Percentiles rank a stretch among this genome's conserved stretches.
Conservation (phyloP, 2,113 vertebrate genomes). For the Proteles cristata region DNA sequence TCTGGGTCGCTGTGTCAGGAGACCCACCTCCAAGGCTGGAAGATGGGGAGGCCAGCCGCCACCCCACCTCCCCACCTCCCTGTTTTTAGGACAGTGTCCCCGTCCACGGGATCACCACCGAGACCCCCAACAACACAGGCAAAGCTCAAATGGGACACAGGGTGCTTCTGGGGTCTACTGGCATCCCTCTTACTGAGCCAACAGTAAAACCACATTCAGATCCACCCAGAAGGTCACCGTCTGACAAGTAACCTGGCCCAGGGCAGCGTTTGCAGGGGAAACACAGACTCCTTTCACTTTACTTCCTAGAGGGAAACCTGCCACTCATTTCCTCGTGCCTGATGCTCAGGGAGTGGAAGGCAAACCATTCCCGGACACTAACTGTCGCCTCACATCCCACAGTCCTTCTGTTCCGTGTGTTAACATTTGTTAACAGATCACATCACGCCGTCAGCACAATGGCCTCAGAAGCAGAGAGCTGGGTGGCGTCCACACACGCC, state of each 20-base stretch:
- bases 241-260: neutral
- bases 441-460: too few species aligned
- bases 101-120: neutral
- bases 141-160: neutral
- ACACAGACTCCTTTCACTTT: neutral
- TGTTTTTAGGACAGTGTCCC: neutral
- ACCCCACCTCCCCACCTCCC: neutral
- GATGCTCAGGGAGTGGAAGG: neutral
- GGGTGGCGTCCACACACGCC: neutral
- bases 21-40: neutral
- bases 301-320: neutral
- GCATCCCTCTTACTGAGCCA: neutral
- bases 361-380: neutral
- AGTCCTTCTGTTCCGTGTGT: neutral
- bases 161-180: neutral
- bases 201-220: neutral
- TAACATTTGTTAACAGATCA: neutral
- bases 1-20: neutral
- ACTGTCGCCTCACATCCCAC: neutral
- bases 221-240: too few species aligned
- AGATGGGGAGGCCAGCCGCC: neutral
- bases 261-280: neutral
- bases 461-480: fast-evolving
- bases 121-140: neutral
- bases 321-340: neutral